Percentiles rank a stretch among this genome's conserved stretches.
These are phyloP conservation scores for Notarius quadriscutis DNA, from an alignment of 2,113 vertebrate species.

Conservation along the genomic window DNA sequence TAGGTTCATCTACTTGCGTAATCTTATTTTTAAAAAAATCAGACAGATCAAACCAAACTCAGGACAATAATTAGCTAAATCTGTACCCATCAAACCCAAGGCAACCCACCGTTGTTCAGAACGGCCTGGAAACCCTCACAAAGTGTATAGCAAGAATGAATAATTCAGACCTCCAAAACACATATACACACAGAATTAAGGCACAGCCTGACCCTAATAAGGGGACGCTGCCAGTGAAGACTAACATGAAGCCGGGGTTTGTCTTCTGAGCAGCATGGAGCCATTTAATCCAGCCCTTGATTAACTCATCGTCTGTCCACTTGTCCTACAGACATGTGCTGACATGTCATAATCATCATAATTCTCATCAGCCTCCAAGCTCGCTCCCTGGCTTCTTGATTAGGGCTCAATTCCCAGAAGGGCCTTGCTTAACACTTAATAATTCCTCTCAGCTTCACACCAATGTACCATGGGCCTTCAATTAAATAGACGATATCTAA, in stretches of 20 bases:
- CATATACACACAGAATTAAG: slow-evolving; percentile 56
- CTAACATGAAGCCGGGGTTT: slow-evolving; percentile 72
- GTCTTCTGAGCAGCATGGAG: slow-evolving; percentile 90
- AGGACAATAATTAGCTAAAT: not conserved
- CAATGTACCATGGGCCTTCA: slow-evolving; percentile 76
- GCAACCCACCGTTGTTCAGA: not conserved
- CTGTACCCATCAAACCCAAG: not conserved
- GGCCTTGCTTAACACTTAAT: slow-evolving; percentile 84
- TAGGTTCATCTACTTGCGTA: not conserved
- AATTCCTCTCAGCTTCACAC: slow-evolving; percentile 86
- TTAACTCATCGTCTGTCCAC: slow-evolving; percentile 96
- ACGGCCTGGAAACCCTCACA: not conserved
- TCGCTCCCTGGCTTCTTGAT: slow-evolving; percentile 87
- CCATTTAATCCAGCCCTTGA: slow-evolving; percentile 87
- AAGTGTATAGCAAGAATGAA: slow-evolving; percentile 38
- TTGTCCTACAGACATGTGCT: slow-evolving; percentile 87
- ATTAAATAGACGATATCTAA: slow-evolving; percentile 84
- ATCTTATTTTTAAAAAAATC: not conserved
- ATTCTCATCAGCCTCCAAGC: slow-evolving; percentile 82
- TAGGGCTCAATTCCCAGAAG: slow-evolving; percentile 85
- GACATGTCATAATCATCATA: slow-evolving; percentile 97
- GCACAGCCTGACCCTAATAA: slow-evolving; percentile 62
- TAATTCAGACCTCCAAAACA: slow-evolving; percentile 49
- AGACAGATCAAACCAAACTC: not conserved
- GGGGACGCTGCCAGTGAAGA: slow-evolving; percentile 65